These are phyloP conservation scores for Eleutherodactylus coqui DNA, from an alignment of 2,797 vertebrate genomes.

Conservation along the genomic window DNA sequence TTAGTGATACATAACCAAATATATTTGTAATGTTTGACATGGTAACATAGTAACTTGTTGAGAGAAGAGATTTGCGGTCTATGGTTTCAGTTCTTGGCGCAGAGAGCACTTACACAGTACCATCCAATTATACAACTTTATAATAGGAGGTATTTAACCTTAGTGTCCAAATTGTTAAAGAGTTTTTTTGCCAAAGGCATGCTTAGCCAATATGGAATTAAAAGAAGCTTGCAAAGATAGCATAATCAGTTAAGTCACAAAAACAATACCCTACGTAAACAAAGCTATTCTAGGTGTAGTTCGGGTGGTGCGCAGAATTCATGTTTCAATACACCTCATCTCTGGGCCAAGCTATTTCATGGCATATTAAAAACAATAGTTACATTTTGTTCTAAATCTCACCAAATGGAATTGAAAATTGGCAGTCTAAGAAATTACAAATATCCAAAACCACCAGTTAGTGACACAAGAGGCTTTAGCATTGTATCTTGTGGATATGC, in stretches of 20 bases:
- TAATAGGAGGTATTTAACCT: not conserved
- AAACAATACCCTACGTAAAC: constrained; percentile 6
- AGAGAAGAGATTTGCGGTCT: constrained; percentile 51
- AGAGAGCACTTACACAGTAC: not conserved
- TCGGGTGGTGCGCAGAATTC: not conserved
- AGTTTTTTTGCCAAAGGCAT: not conserved
- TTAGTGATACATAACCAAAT: constrained; percentile 47
- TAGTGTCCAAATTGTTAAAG: not conserved
- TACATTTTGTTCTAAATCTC: not conserved
- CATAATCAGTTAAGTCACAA: not conserved
- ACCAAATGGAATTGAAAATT: not conserved
- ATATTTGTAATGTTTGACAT: constrained; percentile 57
- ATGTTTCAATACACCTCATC: not conserved
- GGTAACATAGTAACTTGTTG: constrained; percentile 50
- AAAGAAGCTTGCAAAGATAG: not conserved
- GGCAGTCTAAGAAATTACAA: not conserved
- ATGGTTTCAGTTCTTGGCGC: not conserved
- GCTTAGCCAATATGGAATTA: not conserved
- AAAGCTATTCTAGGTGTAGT: constrained; percentile 15
- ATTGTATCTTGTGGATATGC: no score
- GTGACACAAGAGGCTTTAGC: no score
- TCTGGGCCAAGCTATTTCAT: not conserved
- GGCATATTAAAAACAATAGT: not conserved
- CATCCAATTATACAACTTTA: not conserved
- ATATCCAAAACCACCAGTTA: no score